phyloP scores from a whole-genome alignment of 2,888 invertebrate genomes.

The Panopea generosa region DNA sequence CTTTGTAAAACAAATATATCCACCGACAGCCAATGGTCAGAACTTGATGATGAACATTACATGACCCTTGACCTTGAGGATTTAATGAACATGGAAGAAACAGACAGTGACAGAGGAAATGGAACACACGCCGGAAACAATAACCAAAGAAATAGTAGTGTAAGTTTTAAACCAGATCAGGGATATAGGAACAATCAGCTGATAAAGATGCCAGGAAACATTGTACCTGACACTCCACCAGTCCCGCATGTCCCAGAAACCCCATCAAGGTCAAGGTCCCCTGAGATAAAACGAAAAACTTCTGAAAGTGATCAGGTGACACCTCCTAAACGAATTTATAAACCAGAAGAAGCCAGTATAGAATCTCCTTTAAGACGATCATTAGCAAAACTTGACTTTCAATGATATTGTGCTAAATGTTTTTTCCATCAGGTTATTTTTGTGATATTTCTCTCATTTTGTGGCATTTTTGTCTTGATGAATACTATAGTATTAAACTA shows the following conservation, averaged over 20 bases:
- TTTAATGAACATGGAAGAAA: slow-evolving; percentile 37
- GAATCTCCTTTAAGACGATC: slow-evolving; percentile 42
- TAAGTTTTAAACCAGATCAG: not conserved
- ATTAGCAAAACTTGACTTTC: slow-evolving; percentile 38
- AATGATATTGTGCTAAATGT: too few relatives aligned
- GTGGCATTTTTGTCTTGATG: too few relatives aligned
- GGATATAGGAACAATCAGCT: not conserved
- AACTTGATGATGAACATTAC: slow-evolving; percentile 59
- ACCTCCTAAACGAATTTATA: too few relatives aligned
- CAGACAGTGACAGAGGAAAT: not conserved
- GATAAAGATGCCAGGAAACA: not conserved
- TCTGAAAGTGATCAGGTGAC: not conserved
- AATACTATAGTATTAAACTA: too few relatives aligned
- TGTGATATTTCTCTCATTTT: too few relatives aligned
- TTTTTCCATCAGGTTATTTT: too few relatives aligned
- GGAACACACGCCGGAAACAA: not conserved
- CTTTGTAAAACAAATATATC: slow-evolving; percentile 1
- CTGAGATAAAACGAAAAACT: slow-evolving; percentile 13
- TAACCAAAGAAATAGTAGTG: too few relatives aligned
- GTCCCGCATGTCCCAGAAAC: slow-evolving; percentile 14
- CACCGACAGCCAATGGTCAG: slow-evolving; percentile 61
- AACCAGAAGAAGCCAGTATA: not conserved
- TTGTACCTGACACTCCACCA: slow-evolving; percentile 24
- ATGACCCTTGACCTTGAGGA: slow-evolving; percentile 47
- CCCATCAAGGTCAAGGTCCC: slow-evolving; percentile 10